phyloP scores from a whole-genome alignment of 2,113 vertebrate species.

The Nannospalax galili region DNA sequence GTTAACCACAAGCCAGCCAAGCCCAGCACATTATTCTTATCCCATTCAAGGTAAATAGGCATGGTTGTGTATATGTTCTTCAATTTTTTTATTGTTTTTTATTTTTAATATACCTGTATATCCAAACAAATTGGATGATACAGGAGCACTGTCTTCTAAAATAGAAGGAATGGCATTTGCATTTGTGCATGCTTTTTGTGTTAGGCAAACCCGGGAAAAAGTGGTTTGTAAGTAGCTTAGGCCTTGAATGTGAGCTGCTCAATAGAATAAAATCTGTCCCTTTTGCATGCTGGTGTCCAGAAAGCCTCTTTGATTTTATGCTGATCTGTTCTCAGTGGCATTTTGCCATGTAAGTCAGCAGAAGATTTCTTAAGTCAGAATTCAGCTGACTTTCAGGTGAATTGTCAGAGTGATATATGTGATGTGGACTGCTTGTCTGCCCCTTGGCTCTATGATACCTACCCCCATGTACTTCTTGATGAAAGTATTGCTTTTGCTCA shows the following conservation, averaged over 20 bases:
- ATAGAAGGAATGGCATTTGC: slow-evolving; percentile 56
- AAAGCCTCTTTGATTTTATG: slow-evolving; percentile 24
- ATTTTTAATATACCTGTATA: slow-evolving; percentile 67
- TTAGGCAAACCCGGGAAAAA: slow-evolving; percentile 61
- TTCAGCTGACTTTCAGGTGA: slow-evolving; percentile 4
- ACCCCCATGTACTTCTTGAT: not conserved
- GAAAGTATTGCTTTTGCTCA: slow-evolving; percentile 45
- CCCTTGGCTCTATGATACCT: slow-evolving; percentile 15
- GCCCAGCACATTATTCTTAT: slow-evolving; percentile 98
- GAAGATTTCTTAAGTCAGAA: not conserved
- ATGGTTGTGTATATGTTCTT: slow-evolving; percentile 84
- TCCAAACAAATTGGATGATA: slow-evolving; percentile 61
- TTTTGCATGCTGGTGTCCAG: slow-evolving; percentile 69
- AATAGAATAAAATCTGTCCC: slow-evolving; percentile 44
- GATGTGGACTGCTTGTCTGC: not conserved
- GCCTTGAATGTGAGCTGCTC: slow-evolving; percentile 52
- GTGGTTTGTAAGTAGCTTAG: slow-evolving; percentile 50
- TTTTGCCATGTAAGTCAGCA: slow-evolving; percentile 48
- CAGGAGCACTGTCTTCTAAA: slow-evolving; percentile 63
- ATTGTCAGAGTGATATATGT: not conserved
- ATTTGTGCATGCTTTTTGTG: slow-evolving; percentile 85
- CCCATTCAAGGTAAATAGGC: slow-evolving; percentile 96
- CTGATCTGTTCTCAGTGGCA: slow-evolving; percentile 33
- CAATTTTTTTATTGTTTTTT: slow-evolving; percentile 51
- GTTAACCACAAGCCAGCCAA: slow-evolving; percentile 95